Evolutionary conservation across 92 coral and sea anemone genomes (phyloP).

Genomic region (Phenganax stokvisi): DNA sequence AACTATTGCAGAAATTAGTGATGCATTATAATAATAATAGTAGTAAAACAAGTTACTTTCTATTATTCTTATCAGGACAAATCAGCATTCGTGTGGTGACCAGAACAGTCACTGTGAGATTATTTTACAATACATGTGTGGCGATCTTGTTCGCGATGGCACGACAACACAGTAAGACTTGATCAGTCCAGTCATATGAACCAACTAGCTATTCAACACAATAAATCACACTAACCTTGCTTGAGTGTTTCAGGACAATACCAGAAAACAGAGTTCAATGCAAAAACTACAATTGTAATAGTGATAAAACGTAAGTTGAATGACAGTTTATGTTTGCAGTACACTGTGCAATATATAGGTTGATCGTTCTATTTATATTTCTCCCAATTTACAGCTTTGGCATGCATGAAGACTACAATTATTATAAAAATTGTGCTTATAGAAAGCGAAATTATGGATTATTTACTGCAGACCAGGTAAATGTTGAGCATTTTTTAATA

Average conservation of each 20-base stretch:
- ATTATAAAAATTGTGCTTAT: constrained; percentile 77
- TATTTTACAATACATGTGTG: constrained; percentile 93
- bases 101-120: constrained; percentile 82
- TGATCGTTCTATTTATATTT: background rate
- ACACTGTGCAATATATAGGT: background rate
- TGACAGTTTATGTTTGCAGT: background rate
- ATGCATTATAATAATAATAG: background rate
- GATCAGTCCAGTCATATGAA: background rate
- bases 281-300: constrained; percentile 75
- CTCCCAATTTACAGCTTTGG: constrained; percentile 62
- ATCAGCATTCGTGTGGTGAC: constrained; percentile 93
- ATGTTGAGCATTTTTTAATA: background rate
- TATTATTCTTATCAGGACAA: constrained; percentile 63
- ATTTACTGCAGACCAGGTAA: constrained; percentile 92
- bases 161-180: constrained; percentile 70
- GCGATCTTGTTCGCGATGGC: constrained; percentile 76
- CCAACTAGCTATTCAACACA: background rate
- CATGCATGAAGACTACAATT: constrained; percentile 87
- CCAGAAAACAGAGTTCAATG: constrained; percentile 83
- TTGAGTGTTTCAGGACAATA: constrained; percentile 58
- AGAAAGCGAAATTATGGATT: constrained; percentile 78
- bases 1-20: background rate
- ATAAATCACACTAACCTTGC: background rate
- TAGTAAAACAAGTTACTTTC: background rate
- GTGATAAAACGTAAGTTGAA: constrained; percentile 68